These are phyloP conservation scores for Xylocopa sonorina DNA, from an alignment of 1,140 invertebrate species.

Conservation along the genomic window DNA sequence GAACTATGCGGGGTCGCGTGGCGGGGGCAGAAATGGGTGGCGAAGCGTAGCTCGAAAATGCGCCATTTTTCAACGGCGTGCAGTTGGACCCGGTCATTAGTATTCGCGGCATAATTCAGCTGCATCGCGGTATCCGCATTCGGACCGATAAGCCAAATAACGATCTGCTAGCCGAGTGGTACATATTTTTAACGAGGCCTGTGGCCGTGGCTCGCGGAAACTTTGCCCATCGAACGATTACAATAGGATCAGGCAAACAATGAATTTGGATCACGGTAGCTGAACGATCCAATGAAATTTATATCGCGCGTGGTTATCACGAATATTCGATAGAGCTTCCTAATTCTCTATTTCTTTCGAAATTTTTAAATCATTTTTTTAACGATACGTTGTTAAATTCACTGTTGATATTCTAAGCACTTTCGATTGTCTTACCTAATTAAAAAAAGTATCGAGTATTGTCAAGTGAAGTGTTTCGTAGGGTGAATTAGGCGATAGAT, in stretches of 20 bases:
- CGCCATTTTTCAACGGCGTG: conserved; percentile 33
- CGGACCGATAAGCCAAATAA: conserved; percentile 54
- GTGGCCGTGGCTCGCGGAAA: neutral
- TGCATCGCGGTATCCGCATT: conserved; percentile 53
- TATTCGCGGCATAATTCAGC: conserved; percentile 49
- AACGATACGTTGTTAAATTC: too few species aligned
- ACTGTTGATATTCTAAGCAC: too few species aligned
- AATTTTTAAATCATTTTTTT: too few species aligned
- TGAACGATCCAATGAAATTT: conserved; percentile 20
- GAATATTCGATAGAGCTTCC: too few species aligned
- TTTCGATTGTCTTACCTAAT: too few species aligned
- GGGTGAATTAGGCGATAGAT: neutral
- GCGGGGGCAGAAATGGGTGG: too few species aligned
- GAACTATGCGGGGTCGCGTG: neutral
- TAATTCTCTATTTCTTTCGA: too few species aligned
- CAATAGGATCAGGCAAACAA: conserved; percentile 3
- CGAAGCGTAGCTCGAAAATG: conserved; percentile 18
- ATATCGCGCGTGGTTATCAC: too few species aligned
- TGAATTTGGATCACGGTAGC: conserved; percentile 12
- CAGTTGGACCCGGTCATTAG: conserved; percentile 27
- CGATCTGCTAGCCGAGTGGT: conserved; percentile 22
- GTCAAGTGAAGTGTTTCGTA: too few species aligned
- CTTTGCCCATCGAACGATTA: conserved; percentile 16
- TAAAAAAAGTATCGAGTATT: too few species aligned
- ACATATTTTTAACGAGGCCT: conserved; percentile 41